Percentiles rank a stretch among this genome's conserved stretches.
Evolutionary conservation across 1,140 invertebrate species (phyloP).

Genomic region (Dreissena polymorpha): DNA sequence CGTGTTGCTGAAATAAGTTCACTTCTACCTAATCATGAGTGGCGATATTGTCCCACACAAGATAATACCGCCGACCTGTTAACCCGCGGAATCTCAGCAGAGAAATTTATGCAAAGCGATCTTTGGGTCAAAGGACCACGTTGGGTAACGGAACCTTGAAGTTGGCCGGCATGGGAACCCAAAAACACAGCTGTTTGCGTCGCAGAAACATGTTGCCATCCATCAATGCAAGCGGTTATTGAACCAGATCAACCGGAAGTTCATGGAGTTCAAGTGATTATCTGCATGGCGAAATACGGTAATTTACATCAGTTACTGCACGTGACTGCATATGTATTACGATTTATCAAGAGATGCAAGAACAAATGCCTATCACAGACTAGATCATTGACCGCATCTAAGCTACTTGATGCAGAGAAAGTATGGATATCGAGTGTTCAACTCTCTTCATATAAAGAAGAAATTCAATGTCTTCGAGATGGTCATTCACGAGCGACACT

Average conservation of each 20-base stretch:
- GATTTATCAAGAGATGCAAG: slow-evolving; percentile 1
- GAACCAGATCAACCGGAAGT: no score
- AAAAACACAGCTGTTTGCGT: background rate
- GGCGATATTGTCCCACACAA: background rate
- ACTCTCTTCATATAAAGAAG: background rate
- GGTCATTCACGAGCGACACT: background rate
- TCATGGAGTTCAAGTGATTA: no score
- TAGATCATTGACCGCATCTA: background rate
- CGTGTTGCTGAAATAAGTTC: background rate
- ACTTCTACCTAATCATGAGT: background rate
- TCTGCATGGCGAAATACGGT: no score
- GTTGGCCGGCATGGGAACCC: background rate
- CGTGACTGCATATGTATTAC: background rate
- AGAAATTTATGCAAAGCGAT: background rate
- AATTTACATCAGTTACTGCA: background rate
- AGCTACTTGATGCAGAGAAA: slow-evolving; percentile 6
- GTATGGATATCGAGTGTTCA: background rate
- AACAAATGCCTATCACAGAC: background rate
- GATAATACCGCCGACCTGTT: background rate
- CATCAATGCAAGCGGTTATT: no score
- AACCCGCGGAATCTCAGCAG: background rate
- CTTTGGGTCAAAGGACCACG: background rate
- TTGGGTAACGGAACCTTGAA: background rate
- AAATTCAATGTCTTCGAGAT: background rate
- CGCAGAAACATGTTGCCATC: background rate